Evolutionary conservation across 2,797 vertebrate genomes (phyloP), one percentile per base, ranked within the genome.

Genomic region (Allobates femoralis): DNA sequence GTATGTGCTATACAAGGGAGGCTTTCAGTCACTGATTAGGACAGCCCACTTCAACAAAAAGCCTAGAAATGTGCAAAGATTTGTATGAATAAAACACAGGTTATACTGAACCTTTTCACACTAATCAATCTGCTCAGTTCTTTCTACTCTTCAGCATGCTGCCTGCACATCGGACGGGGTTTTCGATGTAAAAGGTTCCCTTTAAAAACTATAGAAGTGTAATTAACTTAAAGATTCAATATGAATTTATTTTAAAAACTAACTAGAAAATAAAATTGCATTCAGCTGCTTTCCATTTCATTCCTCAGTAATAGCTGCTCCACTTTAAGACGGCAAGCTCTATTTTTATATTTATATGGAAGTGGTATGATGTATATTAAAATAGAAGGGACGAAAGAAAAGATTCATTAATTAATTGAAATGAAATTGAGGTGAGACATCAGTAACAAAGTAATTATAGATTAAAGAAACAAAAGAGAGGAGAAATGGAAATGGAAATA

Each of bases 401-500:
- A 76, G 34, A 58, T 56, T 88, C 69, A 81, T 81, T 79, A 64
- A 81, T 60, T 67, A 76, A 84, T 60, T 73, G 55, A 84, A 85
- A 88, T 77, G 28, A 81, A 85, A 85, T 77, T 81, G 64, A 58
- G 84, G 78, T 81, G 69, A 81, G 69, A 76, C 76, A 73, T 85
- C 21, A 60, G 21, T 34, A 88, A 60, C 71, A 81, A 55, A 81
- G 83, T 81, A 88, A 88, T 88, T 81, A 88, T 55, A 88, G 71
- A 85, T 84, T 81, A 84, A 81, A 79, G 77, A 85, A 88, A 85
- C 64, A 88, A 85, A 87, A 77, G 50, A 77, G 69, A 26, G 32
- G 41, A 53, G 60, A 87, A 71, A 84, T 79, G 66, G 79, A 79
- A 79, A 84, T 69, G 46, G 66, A 46, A 55, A 84, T 75, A 85